Percentiles rank a stretch among this genome's conserved stretches.
Evolutionary conservation across 2,797 vertebrate genomes (phyloP).

Genomic region (Ibycter americanus): DNA sequence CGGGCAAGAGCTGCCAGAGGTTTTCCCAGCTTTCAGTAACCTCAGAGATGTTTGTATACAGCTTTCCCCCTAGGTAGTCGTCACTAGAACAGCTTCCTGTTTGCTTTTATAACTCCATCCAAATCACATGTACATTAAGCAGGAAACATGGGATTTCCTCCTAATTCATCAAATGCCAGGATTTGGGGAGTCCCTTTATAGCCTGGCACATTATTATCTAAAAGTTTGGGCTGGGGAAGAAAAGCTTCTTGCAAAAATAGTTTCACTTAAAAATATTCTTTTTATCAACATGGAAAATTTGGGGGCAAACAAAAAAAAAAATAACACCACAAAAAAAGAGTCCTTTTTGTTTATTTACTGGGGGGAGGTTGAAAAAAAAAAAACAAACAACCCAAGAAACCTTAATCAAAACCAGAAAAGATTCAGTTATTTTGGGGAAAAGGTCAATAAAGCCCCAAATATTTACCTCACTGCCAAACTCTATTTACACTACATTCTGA

Average conservation of each 20-base stretch:
- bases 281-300: neutral
- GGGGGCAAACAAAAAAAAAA: neutral
- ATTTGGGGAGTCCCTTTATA: neutral
- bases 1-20: neutral
- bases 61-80: conserved; percentile 2
- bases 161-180: neutral
- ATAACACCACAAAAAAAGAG: neutral
- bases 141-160: conserved; percentile 32
- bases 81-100: conserved; percentile 2
- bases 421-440: neutral
- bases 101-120: conserved; percentile 5
- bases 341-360: neutral
- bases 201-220: neutral
- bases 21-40: neutral
- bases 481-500: neutral
- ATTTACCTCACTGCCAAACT: neutral
- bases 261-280: neutral
- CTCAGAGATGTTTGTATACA: neutral
- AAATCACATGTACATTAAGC: neutral
- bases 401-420: neutral
- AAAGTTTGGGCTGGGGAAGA: neutral
- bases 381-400: neutral
- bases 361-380: neutral
- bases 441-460: neutral
- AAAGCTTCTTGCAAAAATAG: neutral